Conservation (phyloP, 2,113 vertebrate species). For the Serinus canaria region DNA sequence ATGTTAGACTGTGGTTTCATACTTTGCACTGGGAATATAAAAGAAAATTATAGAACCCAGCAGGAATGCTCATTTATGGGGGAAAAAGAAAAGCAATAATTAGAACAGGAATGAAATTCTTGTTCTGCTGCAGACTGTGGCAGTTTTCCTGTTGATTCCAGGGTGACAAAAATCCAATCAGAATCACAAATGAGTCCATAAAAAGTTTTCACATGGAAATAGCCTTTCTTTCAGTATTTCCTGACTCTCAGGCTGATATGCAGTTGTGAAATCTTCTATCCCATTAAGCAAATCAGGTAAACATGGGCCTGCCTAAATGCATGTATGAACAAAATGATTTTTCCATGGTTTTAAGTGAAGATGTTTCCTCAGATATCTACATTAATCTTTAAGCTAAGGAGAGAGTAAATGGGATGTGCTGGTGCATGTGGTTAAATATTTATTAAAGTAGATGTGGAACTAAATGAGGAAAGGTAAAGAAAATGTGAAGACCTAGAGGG, state of each 20-base stretch:
- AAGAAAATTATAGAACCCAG: background rate
- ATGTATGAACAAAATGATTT: constrained; percentile 1
- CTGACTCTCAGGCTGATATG: background rate
- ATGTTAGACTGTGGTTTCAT: background rate
- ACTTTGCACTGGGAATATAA: background rate
- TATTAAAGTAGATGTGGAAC: constrained; percentile 47
- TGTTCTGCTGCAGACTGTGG: background rate
- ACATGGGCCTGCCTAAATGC: background rate
- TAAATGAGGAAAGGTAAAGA: constrained; percentile 71
- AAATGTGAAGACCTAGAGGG: constrained; percentile 35
- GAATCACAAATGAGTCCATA: background rate
- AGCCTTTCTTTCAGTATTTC: background rate
- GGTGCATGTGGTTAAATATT: constrained; percentile 54
- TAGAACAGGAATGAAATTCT: background rate
- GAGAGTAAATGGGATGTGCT: constrained; percentile 23
- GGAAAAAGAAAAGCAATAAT: background rate
- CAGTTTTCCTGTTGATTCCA: background rate
- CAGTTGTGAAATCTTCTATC: constrained; percentile 6
- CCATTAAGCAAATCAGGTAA: constrained; percentile 26
- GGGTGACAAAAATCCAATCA: background rate
- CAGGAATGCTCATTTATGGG: background rate
- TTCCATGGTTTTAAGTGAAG: background rate
- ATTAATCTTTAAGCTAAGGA: constrained; percentile 58
- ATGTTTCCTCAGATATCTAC: background rate
- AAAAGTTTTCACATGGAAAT: background rate